Evolutionary conservation across 2,888 invertebrate species (phyloP), one percentile per base, ranked within the genome.

Genomic region (Deilephila elpenor): DNA sequence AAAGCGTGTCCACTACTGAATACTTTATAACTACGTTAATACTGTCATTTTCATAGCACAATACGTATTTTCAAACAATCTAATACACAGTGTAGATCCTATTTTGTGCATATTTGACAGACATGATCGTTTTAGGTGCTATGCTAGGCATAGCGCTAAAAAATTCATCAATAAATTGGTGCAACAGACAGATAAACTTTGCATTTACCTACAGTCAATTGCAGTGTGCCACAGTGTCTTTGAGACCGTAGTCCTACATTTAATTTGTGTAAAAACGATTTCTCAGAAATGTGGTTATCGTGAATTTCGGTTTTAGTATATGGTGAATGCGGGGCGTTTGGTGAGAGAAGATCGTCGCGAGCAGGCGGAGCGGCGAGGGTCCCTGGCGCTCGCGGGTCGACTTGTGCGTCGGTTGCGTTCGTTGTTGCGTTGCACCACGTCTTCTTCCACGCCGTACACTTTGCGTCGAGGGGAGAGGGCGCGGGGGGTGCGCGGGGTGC

Each of bases 311-410:
- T 67, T 72, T 86, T 80, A 94, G 84, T 94, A 94, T 73, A 94
- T 85, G 29, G 93, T 89, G 76, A 94, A 94, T 19, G 94, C 94
- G 0, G 94, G 94, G 32, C 94, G 88, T 73, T 91, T 92, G n/a
- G 91, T 86, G 62, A 93, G 81, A 0, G 93, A 89, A 0, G 91
- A 84, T 71, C 93, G 89, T 34, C 94, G 82, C 0, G 92, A 89
- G 76, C 89, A 89, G 0, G 86, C 84, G 0, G 91, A 87, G 32
- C 88, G 85, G 0, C 88, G 88, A 1, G 89, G 87, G 2, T 89
- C 93, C 37, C 94, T 88, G 0, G 93, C 93, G 75, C 88, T 93
- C 44, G 86, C 84, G 0, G 92, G 91, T 44, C 93, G 83, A 0
- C 86, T 87, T 44, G 85, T 82, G 11, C 91, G 89, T 1, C 89